Evolutionary conservation across 37 sponge, comb jelly and placozoan species (phyloP), one percentile per base, ranked within the genome.

Genomic region (Petrosia ficiformis): DNA sequence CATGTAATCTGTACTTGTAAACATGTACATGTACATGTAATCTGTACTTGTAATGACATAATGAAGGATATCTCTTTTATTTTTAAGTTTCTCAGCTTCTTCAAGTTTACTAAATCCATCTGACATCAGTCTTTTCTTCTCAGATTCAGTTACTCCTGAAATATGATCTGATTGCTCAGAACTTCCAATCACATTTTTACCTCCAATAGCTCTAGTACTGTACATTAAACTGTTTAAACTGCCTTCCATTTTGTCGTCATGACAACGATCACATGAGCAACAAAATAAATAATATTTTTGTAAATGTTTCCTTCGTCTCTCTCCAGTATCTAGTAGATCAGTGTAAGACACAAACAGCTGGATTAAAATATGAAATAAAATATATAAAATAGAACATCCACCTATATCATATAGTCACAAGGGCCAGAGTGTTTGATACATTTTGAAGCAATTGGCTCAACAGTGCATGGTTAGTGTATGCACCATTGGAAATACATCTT

Each of bases 341-440:
- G 59, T n/a, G 61, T 91, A 91, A 28, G 80, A 78, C 22, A 91
- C 83, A 28, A 59, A 35, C 48, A 90, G 39, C 91, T 90, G 73
- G 1, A 68, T 48, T 11, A 56, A 28, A 10, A 38, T 32, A 68
- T 64, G 69, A 10, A 59, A 57, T 24, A 48, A 22, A 21, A 54
- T 3, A 14, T 6, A 75, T 34, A 41, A 21, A 4, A 11, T 32
- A 42, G 36, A 72, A 39, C 25, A 41, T n/a, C n/a, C n/a, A n/a
- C n/a, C n/a, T n/a, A n/a, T n/a, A n/a, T n/a, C n/a, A n/a, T n/a
- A n/a, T n/a, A n/a, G n/a, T n/a, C n/a, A n/a, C n/a, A n/a, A n/a
- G n/a, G n/a, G n/a, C n/a, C n/a, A n/a, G n/a, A n/a, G n/a, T n/a
- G n/a, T n/a, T n/a, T n/a, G n/a, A n/a, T n/a, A n/a, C n/a, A n/a